Percentiles rank a stretch among this genome's conserved stretches.
Conservation (phyloP, 2,797 vertebrate genomes). For the Streptopelia turtur region DNA sequence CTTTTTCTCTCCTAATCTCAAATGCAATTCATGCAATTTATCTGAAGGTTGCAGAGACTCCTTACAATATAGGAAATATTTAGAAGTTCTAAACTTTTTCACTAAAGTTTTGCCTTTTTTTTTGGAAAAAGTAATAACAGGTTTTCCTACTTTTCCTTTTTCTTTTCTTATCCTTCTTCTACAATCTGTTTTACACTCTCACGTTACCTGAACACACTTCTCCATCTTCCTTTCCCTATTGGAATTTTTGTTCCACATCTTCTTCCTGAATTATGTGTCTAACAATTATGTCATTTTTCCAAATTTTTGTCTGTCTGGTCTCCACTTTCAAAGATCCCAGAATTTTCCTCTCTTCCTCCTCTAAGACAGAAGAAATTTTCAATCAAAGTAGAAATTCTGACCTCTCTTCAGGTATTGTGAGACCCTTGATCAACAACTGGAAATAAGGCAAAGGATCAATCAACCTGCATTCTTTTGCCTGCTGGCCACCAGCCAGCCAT, state of each 20-base stretch:
- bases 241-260: not conserved
- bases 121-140: not conserved
- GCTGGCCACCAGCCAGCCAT: not conserved
- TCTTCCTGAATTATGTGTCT: not conserved
- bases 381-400: not conserved
- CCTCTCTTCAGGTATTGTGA: not conserved
- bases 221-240: not conserved
- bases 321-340: not conserved
- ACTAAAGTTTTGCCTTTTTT: not conserved
- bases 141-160: not conserved
- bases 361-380: not conserved
- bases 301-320: not conserved
- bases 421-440: not conserved
- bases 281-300: not conserved
- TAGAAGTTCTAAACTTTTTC: not conserved
- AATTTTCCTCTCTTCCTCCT: not conserved
- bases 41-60: not conserved
- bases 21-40: not conserved
- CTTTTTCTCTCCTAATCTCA: not conserved
- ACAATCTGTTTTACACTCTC: not conserved
- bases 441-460: not conserved
- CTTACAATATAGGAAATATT: not conserved
- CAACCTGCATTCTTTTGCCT: not conserved
- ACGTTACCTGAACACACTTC: not conserved
- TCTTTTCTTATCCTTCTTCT: not conserved